A percentile compares a stretch with the other conserved stretches of the same genome.
phyloP scores from a whole-genome alignment of 2,113 vertebrate genomes.

The Oreochromis tanganicae region DNA sequence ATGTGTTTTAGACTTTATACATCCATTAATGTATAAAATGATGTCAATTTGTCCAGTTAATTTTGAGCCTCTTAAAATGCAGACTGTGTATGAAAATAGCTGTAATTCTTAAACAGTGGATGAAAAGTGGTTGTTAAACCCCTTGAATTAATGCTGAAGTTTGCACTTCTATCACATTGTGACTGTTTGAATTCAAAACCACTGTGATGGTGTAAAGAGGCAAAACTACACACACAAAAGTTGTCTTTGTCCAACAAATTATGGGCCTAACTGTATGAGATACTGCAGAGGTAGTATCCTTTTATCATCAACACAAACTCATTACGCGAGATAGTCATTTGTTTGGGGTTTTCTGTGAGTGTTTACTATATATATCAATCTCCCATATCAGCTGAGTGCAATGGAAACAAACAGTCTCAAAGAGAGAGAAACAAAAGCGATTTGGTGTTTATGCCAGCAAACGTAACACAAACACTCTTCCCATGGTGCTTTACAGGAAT shows the following conservation, averaged over 20 bases:
- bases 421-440: background rate
- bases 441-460: background rate
- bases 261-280: background rate
- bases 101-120: background rate
- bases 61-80: background rate
- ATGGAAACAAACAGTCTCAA: background rate
- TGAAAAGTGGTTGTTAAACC: background rate
- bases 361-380: background rate
- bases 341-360: background rate
- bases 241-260: background rate
- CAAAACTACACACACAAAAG: background rate
- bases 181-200: background rate
- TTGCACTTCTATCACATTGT: background rate
- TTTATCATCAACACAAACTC: background rate
- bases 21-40: background rate
- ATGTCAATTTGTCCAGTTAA: background rate
- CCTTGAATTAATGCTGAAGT: background rate
- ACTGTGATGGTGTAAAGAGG: background rate
- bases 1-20: background rate
- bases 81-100: background rate
- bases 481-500: background rate
- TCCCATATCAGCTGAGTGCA: background rate
- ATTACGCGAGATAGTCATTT: background rate
- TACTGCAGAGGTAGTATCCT: background rate
- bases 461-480: background rate